Evolutionary conservation across 2,113 vertebrate species (phyloP).

Genomic region (Polyodon spathula): DNA sequence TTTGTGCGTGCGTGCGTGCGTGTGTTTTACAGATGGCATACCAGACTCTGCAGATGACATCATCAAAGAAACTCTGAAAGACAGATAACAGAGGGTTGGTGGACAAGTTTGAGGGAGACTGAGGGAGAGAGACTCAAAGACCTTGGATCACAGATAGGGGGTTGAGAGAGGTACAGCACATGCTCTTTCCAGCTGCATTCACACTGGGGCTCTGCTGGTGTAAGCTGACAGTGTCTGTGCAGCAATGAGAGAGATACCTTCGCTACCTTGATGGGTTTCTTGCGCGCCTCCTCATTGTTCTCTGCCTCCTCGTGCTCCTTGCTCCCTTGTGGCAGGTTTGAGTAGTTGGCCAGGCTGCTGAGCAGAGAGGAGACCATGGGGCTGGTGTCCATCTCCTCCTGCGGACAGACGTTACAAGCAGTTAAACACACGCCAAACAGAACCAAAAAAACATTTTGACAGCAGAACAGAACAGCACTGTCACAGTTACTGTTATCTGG

Average conservation of each 20-base stretch:
- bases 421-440: too few species aligned
- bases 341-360: conserved; percentile 70
- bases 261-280: conserved; percentile 58
- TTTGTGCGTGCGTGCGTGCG: background rate
- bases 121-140: too few species aligned
- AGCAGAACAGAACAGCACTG: too few species aligned
- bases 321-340: conserved; percentile 68
- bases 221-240: background rate
- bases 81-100: background rate
- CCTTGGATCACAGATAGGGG: too few species aligned
- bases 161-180: conserved; percentile 95
- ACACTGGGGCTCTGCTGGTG: background rate
- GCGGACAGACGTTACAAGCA: background rate
- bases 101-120: too few species aligned
- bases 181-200: conserved; percentile 24
- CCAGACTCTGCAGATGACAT: background rate
- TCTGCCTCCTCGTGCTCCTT: conserved; percentile 67
- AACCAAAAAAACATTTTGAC: too few species aligned
- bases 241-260: background rate
- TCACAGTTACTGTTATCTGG: too few species aligned
- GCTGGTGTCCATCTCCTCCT: conserved; percentile 77
- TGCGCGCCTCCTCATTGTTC: conserved; percentile 62
- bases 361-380: conserved; percentile 73
- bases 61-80: background rate
- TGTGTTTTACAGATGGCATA: background rate